Percentiles rank a stretch among this genome's conserved stretches.
Conservation (phyloP, 2,888 invertebrate genomes). For the Synanthedon formicaeformis region DNA sequence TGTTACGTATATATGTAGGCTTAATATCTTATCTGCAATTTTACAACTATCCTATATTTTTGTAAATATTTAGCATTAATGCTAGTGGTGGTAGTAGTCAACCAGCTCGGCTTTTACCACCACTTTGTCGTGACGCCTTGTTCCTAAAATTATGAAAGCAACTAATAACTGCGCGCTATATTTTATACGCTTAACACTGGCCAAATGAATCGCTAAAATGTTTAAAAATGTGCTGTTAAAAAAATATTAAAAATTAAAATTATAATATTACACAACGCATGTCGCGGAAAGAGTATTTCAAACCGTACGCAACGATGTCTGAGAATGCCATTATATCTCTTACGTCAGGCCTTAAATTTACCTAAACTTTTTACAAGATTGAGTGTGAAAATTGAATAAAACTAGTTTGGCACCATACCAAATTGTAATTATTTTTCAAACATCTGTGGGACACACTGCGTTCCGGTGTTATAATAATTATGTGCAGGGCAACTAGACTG, state of each 20-base stretch:
- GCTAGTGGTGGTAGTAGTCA: conserved; percentile 22
- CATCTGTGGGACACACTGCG: too few species aligned
- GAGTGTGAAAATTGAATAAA: too few species aligned
- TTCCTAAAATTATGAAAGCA: conserved; percentile 15
- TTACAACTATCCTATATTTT: too few species aligned
- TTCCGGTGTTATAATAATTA: too few species aligned
- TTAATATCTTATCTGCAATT: too few species aligned
- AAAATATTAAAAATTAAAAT: not conserved
- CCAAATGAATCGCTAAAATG: conserved; percentile 5
- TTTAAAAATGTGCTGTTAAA: conserved; percentile 11
- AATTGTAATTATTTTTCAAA: too few species aligned
- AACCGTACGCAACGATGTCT: not conserved
- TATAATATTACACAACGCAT: not conserved
- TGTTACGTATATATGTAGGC: too few species aligned
- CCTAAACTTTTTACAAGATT: too few species aligned
- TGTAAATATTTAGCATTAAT: not conserved
- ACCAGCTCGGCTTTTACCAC: conserved; percentile 34
- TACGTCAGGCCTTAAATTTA: too few species aligned
- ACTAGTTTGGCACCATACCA: too few species aligned
- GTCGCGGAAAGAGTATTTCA: not conserved
- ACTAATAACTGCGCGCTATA: conserved; percentile 9
- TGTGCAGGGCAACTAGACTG: too few species aligned
- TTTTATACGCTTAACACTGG: conserved; percentile 40
- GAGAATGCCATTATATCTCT: too few species aligned
- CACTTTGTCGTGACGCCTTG: conserved; percentile 18